Evolutionary conservation across 2,113 vertebrate species (phyloP), one percentile per base, ranked within the genome.

Genomic region (Potamarius usumacintae): DNA sequence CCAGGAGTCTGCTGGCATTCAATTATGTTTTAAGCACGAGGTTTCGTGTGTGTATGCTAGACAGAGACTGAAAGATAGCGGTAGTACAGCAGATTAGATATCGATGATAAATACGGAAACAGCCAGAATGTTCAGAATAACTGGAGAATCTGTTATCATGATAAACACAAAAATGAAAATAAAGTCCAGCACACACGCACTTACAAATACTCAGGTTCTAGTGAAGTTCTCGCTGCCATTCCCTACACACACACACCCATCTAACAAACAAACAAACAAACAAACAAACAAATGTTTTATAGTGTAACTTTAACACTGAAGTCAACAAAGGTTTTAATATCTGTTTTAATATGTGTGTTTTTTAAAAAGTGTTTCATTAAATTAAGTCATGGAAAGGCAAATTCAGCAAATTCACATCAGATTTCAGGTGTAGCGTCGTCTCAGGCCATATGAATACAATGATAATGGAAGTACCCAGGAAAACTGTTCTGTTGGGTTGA

Each of bases 71-170:
- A 83, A 84, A 89, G 90, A 91, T 91, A 88, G 76, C 57, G 34
- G 30, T 58, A 69, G 74, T 42, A 81, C 86, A 83, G 86, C 63
- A 88, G 90, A 91, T 89, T 91, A 89, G 90, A 91, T 89, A 88
- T 82, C 76, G 84, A 62, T 76, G 81, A 82, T 55, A 89, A 88
- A 89, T 50, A 78, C 63, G 63, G 82, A 89, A 88, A 89, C 30
- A 48, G 82, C 1, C 79, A 87, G 63, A 89, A 74, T 67, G 48
- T 69, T 88, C 34, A 86, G 65, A 69, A 77, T 30, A 84, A 67
- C 77, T 81, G 82, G 85, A 84, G 81, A 42, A 48, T 86, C 62
- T 82, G 67, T 27, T 89, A 88, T 89, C 80, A 86, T 71, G 86
- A 89, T 88, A 22, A 42, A 57, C 60, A 53, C 67, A 74, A 76